Evolutionary conservation across 2,113 vertebrate genomes (phyloP).

Genomic region (Bubo bubo): DNA sequence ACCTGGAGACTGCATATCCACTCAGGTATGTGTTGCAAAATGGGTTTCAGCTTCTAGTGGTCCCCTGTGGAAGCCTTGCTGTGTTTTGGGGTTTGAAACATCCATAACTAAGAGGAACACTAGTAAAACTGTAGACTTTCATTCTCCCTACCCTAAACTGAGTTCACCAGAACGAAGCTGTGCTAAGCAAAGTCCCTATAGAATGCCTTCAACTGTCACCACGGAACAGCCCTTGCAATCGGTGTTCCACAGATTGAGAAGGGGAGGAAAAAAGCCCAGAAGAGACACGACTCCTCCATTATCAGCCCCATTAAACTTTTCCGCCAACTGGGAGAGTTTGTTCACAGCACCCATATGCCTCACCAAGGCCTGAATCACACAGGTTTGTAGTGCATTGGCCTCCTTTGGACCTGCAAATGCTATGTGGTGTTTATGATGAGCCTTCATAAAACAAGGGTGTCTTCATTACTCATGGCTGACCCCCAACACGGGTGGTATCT

Average conservation of each 20-base stretch:
- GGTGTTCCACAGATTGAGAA: rapidly evolving
- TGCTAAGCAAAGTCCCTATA: neutral
- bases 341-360: neutral
- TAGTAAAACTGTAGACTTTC: neutral
- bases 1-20: neutral
- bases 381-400: rapidly evolving
- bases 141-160: neutral
- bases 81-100: neutral
- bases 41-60: neutral
- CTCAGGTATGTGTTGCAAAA: neutral
- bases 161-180: neutral
- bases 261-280: neutral
- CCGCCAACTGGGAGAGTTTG: neutral
- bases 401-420: neutral
- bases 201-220: neutral
- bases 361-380: neutral
- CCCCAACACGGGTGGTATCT: rapidly evolving
- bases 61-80: neutral
- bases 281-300: neutral
- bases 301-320: neutral
- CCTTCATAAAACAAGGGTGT: neutral
- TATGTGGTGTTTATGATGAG: neutral
- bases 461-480: neutral
- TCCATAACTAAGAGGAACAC: neutral
- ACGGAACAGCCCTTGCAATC: neutral